A percentile compares a stretch with the other conserved stretches of the same genome.
Conservation (phyloP, 2,113 vertebrate species). For the Taurulus bubalis region DNA sequence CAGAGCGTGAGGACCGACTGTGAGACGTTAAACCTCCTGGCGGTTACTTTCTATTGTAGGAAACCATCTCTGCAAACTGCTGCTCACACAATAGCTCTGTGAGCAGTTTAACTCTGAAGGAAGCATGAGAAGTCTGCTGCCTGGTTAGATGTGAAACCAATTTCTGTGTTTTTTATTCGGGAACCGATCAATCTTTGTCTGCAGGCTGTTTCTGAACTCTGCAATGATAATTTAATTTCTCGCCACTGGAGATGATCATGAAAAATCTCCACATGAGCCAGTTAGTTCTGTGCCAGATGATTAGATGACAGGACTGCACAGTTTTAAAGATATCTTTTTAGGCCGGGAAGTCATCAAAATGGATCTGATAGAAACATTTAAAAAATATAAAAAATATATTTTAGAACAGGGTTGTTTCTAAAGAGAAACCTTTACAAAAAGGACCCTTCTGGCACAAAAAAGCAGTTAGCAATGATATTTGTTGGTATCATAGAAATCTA, state of each 20-base stretch:
- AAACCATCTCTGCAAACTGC: slow-evolving; percentile 1
- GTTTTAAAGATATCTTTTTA: background rate
- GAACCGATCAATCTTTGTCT: background rate
- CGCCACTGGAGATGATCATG: slow-evolving; percentile 4
- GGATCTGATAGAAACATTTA: background rate
- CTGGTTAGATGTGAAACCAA: background rate
- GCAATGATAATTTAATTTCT: slow-evolving; percentile 23
- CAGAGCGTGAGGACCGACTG: background rate
- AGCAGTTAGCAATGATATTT: background rate
- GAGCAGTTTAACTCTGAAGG: background rate
- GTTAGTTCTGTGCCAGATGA: background rate
- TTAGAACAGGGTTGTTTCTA: too few species aligned
- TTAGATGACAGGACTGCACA: background rate
- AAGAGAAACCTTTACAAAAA: background rate
- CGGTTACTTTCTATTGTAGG: background rate
- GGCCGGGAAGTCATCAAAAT: background rate
- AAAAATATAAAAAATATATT: background rate
- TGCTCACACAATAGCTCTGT: background rate
- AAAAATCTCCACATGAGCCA: background rate
- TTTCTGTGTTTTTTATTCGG: background rate
- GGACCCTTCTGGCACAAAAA: background rate
- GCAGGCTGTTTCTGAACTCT: slow-evolving; percentile 22
- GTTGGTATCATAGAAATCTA: background rate
- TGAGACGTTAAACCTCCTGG: slow-evolving; percentile 28
- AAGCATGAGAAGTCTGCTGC: background rate